Evolutionary conservation across 2,113 vertebrate genomes (phyloP), one percentile per base, ranked within the genome.

Genomic region (Myiopsitta monachus): DNA sequence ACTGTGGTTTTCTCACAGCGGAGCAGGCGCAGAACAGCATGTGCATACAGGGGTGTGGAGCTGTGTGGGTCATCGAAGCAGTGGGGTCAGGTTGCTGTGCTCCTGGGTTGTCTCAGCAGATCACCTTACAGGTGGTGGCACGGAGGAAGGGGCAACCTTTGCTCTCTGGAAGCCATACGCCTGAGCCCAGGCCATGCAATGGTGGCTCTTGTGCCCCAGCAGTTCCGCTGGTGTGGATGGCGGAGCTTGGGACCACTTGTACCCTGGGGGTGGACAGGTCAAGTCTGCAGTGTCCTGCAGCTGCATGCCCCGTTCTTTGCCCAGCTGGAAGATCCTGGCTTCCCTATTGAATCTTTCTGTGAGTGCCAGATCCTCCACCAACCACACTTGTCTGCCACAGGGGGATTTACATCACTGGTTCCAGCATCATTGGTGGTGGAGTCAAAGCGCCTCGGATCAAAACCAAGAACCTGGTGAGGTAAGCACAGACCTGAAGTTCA

Each of bases 381-480:
- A 96, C 54, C 80, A 72, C 36, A 23, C 52, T 86, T 97, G 31
- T 97, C 88, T 80, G 57, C 96, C 52, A 33, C 94, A 99, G 99
- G 99, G 99, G 99, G 22, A 99, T 99, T 97, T 99, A 99, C 96
- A 99, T 99, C 96, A 99, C 99, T 0, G 99, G 99, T 36, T 99
- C 99, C 74, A 99, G 99, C 97, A 99, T 99, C 96, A 98, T 99
- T 43, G 99, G 99, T 15, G 99, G 99, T 75, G 99, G 99, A 88
- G 99, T 99, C 61, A 99, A 99, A 96, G 99, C 99, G 51, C 99
- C 99, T 10, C 98, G 99, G 95, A 99, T 99, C 96, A 99, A 99
- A 98, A 99, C 99, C 38, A 99, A 99, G 97, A 99, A 99, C 93
- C 97, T 99, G 95, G 99, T 99, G 96, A 99, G 99, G 99, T 99